Percentiles rank a stretch among this genome's conserved stretches.
phyloP scores from a whole-genome alignment of 2,888 invertebrate genomes.

The Agonopterix alstromeriana region DNA sequence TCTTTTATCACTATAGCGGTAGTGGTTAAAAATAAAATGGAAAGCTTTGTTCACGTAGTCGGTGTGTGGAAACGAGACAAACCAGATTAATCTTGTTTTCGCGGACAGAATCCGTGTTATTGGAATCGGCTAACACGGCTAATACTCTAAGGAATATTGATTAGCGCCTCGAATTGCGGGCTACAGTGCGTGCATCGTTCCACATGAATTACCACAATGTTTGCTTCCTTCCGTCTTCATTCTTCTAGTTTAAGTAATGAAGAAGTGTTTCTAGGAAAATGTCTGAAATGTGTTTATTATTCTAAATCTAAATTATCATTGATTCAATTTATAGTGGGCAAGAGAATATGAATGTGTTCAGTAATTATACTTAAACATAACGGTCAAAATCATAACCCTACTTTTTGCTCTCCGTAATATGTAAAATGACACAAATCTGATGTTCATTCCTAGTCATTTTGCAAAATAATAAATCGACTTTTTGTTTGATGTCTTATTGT shows the following conservation, averaged over 20 bases:
- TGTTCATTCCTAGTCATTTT: too few relatives aligned
- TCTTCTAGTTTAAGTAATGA: too few relatives aligned
- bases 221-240: neutral
- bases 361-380: neutral
- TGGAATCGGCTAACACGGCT: slow-evolving; percentile 4
- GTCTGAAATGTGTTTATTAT: too few relatives aligned
- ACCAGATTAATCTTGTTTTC: slow-evolving; percentile 4
- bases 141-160: slow-evolving; percentile 11
- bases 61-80: neutral
- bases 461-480: too few relatives aligned
- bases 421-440: too few relatives aligned
- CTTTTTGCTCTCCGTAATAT: too few relatives aligned
- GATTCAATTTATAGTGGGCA: too few relatives aligned
- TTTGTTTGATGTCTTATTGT: too few relatives aligned
- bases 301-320: too few relatives aligned
- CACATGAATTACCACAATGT: slow-evolving; percentile 1
- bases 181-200: slow-evolving; percentile 4
- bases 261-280: too few relatives aligned
- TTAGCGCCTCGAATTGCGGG: slow-evolving; percentile 7
- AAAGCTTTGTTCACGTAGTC: neutral
- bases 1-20: slow-evolving; percentile 8
- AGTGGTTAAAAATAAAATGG: slow-evolving; percentile 7
- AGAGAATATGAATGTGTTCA: neutral
- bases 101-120: slow-evolving; percentile 3
- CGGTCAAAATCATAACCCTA: too few relatives aligned